phyloP scores from a whole-genome alignment of 2,888 invertebrate genomes.

The Eristalis pertinax region DNA sequence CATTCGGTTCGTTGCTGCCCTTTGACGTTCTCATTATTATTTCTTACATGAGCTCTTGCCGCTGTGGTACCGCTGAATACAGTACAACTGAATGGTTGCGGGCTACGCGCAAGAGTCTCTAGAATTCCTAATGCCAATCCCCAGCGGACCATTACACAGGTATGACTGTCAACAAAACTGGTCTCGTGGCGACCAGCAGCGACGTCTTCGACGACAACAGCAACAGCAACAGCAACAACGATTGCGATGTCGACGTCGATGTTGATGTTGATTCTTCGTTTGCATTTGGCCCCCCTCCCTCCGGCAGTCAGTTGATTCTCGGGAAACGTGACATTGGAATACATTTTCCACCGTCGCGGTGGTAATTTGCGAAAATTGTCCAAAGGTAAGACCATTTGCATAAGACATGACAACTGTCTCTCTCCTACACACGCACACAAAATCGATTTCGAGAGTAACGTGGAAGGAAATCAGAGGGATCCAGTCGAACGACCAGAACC shows the following conservation, averaged over 20 bases:
- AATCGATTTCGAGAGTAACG: constrained; percentile 59
- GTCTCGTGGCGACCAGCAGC: constrained; percentile 48
- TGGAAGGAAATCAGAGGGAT: constrained; percentile 60
- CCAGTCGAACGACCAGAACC: neutral
- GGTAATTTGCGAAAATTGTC: constrained; percentile 71
- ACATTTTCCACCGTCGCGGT: constrained; percentile 55
- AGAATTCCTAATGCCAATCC: constrained; percentile 63
- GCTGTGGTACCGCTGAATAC: constrained; percentile 50
- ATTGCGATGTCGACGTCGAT: neutral
- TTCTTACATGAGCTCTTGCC: constrained; percentile 49
- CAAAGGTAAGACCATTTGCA: constrained; percentile 65
- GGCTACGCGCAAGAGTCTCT: constrained; percentile 32
- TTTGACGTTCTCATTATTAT: constrained; percentile 70
- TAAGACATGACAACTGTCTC: constrained; percentile 49
- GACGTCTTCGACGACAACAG: neutral
- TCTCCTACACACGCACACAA: constrained; percentile 28
- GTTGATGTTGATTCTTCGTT: constrained; percentile 10
- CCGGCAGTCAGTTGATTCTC: neutral
- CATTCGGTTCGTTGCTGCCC: constrained; percentile 45
- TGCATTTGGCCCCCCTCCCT: neutral
- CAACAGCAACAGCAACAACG: constrained; percentile 22
- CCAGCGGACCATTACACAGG: constrained; percentile 36
- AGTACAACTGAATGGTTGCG: constrained; percentile 2
- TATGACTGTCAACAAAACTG: constrained; percentile 37
- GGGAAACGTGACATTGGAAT: constrained; percentile 67